Evolutionary conservation across 2,113 vertebrate genomes (phyloP).

Genomic region (Miniopterus natalensis): DNA sequence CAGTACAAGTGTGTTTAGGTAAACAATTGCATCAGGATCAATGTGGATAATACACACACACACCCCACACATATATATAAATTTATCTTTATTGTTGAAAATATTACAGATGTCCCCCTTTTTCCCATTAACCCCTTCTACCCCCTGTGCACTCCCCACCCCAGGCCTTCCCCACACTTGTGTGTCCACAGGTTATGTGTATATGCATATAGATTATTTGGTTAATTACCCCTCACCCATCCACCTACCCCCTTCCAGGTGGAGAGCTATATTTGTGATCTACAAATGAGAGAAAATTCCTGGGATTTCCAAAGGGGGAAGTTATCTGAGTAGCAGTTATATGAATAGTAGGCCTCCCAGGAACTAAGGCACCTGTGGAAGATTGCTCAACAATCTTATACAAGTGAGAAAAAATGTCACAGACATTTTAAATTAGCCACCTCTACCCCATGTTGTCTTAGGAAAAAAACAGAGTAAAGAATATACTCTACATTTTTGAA

Average conservation of each 20-base stretch:
- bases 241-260: background rate
- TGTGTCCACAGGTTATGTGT: no score
- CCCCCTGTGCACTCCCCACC: no score
- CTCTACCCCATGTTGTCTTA: background rate
- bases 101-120: no score
- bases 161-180: no score
- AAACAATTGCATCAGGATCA: no score
- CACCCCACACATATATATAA: no score
- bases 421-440: background rate
- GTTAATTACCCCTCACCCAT: no score
- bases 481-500: background rate
- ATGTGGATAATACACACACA: no score
- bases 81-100: no score
- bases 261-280: background rate
- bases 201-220: no score
- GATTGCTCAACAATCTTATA: fast-evolving
- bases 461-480: background rate
- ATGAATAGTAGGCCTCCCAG: background rate
- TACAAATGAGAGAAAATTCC: background rate
- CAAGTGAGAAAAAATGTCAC: background rate
- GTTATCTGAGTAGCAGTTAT: background rate
- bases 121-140: no score
- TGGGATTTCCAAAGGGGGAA: background rate
- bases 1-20: no score
- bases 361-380: background rate